Conservation (phyloP, 2,888 invertebrate genomes). For the Patella ulyssiponensis region DNA sequence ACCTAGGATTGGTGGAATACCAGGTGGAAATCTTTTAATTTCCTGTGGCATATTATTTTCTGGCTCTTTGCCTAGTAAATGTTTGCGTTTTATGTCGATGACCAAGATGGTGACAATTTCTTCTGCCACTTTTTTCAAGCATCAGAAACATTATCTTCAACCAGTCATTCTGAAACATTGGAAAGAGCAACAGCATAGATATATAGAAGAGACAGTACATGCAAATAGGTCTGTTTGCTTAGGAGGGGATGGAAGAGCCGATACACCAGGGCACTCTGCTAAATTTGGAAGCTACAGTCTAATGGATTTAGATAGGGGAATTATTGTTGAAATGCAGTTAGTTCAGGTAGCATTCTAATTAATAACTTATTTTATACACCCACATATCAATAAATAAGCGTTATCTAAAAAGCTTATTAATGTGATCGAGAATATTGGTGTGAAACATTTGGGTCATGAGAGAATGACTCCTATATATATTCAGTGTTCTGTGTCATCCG, state of each 20-base stretch:
- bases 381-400: no score
- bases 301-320: conserved; percentile 17
- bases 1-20: background rate
- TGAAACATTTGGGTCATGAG: no score
- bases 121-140: background rate
- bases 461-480: no score
- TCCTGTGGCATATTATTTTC: background rate
- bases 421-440: no score
- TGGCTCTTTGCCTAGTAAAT: background rate
- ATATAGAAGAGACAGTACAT: background rate
- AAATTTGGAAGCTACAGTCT: conserved; percentile 21
- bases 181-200: background rate
- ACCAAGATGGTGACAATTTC: background rate
- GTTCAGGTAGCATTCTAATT: conserved; percentile 9
- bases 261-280: conserved; percentile 19
- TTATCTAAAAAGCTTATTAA: no score
- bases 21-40: background rate
- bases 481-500: no score
- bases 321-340: conserved; percentile 18
- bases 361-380: no score
- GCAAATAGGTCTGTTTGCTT: background rate
- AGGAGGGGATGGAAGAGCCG: conserved; percentile 17
- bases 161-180: background rate
- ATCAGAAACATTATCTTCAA: background rate
- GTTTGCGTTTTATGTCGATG: background rate